Percentiles rank a stretch among this genome's conserved stretches.
Evolutionary conservation across 2,797 vertebrate species (phyloP).

Genomic region (Hephaestus fuliginosus): DNA sequence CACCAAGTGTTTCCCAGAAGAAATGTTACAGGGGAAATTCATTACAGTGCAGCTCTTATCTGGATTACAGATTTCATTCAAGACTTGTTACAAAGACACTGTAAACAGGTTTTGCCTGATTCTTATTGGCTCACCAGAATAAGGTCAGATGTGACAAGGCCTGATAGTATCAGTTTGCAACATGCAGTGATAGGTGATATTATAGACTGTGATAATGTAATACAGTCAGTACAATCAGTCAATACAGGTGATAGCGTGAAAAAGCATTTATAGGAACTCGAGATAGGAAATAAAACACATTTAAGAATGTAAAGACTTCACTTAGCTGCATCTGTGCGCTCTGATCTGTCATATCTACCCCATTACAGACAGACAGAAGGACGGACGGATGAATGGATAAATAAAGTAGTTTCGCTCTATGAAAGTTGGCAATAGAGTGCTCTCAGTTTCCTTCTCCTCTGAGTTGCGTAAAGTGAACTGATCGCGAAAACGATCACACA

Average conservation of each 20-base stretch:
- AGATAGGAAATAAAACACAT: not conserved
- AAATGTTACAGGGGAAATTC: not conserved
- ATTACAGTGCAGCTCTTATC: not conserved
- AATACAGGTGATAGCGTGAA: not conserved
- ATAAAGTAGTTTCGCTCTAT: not conserved
- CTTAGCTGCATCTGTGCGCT: not conserved
- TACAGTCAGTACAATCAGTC: too few species aligned
- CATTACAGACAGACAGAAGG: not conserved
- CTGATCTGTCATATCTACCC: not conserved
- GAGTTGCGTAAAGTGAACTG: slow-evolving; percentile 24
- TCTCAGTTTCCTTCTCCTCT: slow-evolving; percentile 55
- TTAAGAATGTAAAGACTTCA: not conserved
- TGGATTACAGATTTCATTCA: slow-evolving; percentile 11
- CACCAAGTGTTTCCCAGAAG: slow-evolving; percentile 2
- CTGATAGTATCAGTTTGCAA: not conserved
- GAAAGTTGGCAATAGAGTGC: not conserved
- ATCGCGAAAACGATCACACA: slow-evolving; percentile 6
- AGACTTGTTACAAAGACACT: not conserved
- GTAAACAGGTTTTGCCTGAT: slow-evolving; percentile 57
- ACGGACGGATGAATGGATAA: too few species aligned
- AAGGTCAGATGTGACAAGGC: slow-evolving; percentile 14
- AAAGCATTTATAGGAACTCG: too few species aligned
- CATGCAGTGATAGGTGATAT: not conserved
- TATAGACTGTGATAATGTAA: not conserved
- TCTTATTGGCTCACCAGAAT: slow-evolving; percentile 16